phyloP scores from a whole-genome alignment of 2,888 invertebrate genomes.

The Chrysodeixis includens region DNA sequence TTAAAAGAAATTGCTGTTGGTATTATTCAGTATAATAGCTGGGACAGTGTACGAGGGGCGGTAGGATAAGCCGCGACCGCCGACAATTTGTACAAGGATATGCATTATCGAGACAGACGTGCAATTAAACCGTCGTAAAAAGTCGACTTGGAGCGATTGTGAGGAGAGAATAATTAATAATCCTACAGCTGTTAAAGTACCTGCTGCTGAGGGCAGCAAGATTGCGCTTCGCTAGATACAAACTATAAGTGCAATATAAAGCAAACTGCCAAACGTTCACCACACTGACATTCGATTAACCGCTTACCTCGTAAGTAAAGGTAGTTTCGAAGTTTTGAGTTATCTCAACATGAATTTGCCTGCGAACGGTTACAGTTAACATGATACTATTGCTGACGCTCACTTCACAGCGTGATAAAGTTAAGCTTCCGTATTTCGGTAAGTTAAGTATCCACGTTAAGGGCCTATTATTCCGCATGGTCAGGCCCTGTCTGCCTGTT shows the following conservation, averaged over 20 bases:
- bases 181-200: neutral
- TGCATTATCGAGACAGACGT: slow-evolving; percentile 8
- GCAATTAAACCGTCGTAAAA: slow-evolving; percentile 16
- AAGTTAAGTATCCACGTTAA: neutral
- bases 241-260: slow-evolving; percentile 38
- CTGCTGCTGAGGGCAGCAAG: slow-evolving; percentile 6
- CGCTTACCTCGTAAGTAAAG: slow-evolving; percentile 22
- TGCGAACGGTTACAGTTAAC: slow-evolving; percentile 22
- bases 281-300: slow-evolving; percentile 46
- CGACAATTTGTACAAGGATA: slow-evolving; percentile 12
- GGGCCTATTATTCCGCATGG: slow-evolving; percentile 3
- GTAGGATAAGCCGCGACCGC: slow-evolving; percentile 1
- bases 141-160: neutral
- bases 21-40: slow-evolving; percentile 19
- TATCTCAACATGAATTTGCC: slow-evolving; percentile 22
- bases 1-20: slow-evolving; percentile 22
- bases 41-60: slow-evolving; percentile 10
- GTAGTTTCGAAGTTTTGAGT: slow-evolving; percentile 9
- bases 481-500: neutral
- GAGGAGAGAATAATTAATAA: slow-evolving; percentile 23
- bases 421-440: neutral
- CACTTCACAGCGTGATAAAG: neutral
- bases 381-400: slow-evolving; percentile 8
- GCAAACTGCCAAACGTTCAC: slow-evolving; percentile 33
- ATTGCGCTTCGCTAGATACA: slow-evolving; percentile 12